Evolutionary conservation across 2,888 invertebrate genomes (phyloP), one percentile per base, ranked within the genome.

Genomic region (Dynastes hyllus): DNA sequence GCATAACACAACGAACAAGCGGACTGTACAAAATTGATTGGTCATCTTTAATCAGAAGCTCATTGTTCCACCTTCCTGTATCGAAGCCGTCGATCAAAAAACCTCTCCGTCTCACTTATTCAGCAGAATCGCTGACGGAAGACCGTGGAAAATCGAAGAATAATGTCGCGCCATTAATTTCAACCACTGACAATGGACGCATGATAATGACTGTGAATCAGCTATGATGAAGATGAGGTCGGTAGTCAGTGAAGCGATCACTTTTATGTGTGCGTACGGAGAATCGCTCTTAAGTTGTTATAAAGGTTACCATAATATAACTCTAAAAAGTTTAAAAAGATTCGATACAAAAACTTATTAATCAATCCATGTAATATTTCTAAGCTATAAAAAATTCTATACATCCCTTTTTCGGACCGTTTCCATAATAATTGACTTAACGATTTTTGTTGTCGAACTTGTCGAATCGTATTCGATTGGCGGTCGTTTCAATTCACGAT

Each of bases 141-240:
- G 67, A 77, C 69, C 80, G 80, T 82, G 81, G 78, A 82, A 82
- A 82, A 82, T 82, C 80, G 79, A 77, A 80, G 76, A 81, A 81
- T 81, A 82, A 81, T 80, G 82, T 80, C 81, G 81, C 65, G 82
- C 81, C 80, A 81, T 82, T 81, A 81, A 82, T 82, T 82, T 79
- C 80, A 76, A 55, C 53, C 40, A 55, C 55, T 67, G 67, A 75
- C 75, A 61, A 63, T 63, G 61, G 40, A 58, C 22, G 75, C n/a
- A 40, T 27, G 69, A 50, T 63, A 63, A 63, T 63, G 63, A 63
- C 32, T 63, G 32, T 29, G 29, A 2, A 27, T n/a, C 32, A 8
- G 32, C 63, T 32, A 63, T 32, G 63, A 63, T 63, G 63, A 63
- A 63, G 63, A 29, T 55, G 55, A 55, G 55, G 16, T 55, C 22